These are phyloP conservation scores for Gryllus bimaculatus DNA, from an alignment of 1,140 invertebrate species.

Conservation along the genomic window DNA sequence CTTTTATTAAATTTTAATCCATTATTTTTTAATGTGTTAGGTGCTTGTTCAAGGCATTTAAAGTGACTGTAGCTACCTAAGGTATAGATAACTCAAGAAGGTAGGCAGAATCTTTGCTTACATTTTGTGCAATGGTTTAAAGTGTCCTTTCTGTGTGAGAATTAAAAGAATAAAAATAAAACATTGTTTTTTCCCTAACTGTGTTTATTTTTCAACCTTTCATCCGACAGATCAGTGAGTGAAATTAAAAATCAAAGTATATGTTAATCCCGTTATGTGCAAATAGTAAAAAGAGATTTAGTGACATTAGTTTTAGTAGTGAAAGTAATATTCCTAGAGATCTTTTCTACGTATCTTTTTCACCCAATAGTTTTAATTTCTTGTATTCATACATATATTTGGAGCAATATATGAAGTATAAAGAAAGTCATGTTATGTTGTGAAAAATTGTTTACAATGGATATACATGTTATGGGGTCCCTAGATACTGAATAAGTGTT, in stretches of 20 bases:
- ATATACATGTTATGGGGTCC: too few relatives aligned
- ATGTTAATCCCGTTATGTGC: too few relatives aligned
- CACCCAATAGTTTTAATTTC: too few relatives aligned
- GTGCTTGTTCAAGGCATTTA: conserved; percentile 11
- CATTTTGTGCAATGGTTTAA: conserved; percentile 21
- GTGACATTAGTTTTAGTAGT: neutral
- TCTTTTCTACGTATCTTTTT: too few relatives aligned
- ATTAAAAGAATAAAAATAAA: conserved; percentile 17
- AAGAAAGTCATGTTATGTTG: too few relatives aligned
- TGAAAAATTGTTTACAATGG: too few relatives aligned
- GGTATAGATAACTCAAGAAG: conserved; percentile 7
- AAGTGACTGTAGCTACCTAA: neutral
- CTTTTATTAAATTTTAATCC: conserved; percentile 6
- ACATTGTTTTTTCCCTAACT: conserved; percentile 4
- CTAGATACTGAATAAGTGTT: too few relatives aligned
- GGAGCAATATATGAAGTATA: too few relatives aligned
- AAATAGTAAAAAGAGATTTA: too few relatives aligned
- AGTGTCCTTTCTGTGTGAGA: conserved; percentile 21
- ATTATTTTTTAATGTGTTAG: conserved; percentile 16
- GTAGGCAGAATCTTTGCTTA: conserved; percentile 20
- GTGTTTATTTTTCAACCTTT: neutral
- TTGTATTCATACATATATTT: too few relatives aligned
- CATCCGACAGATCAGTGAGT: too few relatives aligned
- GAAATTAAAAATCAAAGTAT: too few relatives aligned
- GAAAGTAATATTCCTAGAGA: neutral